Percentiles rank a stretch among this genome's conserved stretches.
These are phyloP conservation scores for Trimorus sp. DNA, from an alignment of 2,888 invertebrate genomes.

Conservation along the genomic window DNA sequence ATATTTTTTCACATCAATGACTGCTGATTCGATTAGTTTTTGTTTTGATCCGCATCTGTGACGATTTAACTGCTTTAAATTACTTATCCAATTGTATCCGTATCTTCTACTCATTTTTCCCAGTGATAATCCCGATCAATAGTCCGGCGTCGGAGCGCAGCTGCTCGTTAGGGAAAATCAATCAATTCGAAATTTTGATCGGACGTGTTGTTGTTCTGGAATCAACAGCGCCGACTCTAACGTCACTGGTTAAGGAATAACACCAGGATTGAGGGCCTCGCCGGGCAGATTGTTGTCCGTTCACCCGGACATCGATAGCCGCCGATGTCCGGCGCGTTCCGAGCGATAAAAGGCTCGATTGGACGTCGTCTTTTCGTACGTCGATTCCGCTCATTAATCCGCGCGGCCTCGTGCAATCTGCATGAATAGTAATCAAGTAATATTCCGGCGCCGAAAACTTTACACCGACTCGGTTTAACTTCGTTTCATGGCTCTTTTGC, in stretches of 20 bases:
- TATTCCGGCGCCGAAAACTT: constrained; percentile 6
- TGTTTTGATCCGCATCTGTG: too few relatives aligned
- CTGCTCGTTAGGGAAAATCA: constrained; percentile 5
- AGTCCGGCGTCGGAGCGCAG: neutral
- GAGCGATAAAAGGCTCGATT: too few relatives aligned
- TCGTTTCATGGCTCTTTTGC: constrained; percentile 12
- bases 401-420: too few relatives aligned
- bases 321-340: neutral
- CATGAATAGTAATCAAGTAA: constrained; percentile 22
- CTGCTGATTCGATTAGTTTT: too few relatives aligned
- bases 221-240: constrained; percentile 4
- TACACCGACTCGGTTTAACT: constrained; percentile 12
- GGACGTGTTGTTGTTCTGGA: neutral
- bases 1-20: too few relatives aligned
- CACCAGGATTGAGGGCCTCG: neutral
- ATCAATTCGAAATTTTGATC: constrained; percentile 6
- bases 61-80: too few relatives aligned
- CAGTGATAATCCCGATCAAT: neutral
- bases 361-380: neutral
- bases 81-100: too few relatives aligned
- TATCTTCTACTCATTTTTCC: too few relatives aligned
- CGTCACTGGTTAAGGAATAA: neutral
- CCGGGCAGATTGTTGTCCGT: neutral
- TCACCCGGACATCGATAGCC: neutral
- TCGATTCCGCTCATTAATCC: neutral